phyloP scores from a whole-genome alignment of 2,797 vertebrate species.

The Lacerta agilis region DNA sequence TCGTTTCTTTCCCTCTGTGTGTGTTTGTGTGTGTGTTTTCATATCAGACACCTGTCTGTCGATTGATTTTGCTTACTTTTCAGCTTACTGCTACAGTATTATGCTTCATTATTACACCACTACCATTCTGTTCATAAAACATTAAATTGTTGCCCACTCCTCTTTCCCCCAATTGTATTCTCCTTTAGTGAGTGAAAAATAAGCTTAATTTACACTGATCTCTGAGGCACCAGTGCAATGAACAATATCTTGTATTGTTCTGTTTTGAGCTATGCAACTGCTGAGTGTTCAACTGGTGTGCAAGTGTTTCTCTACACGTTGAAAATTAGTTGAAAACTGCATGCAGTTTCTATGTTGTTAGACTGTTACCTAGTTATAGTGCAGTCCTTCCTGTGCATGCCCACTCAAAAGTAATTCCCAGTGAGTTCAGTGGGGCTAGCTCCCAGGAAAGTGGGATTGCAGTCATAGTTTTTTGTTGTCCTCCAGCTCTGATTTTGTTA shows the following conservation, averaged over 20 bases:
- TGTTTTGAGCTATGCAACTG: background rate
- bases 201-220: background rate
- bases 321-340: background rate
- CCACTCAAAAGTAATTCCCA: too few relatives aligned
- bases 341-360: background rate
- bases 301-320: background rate
- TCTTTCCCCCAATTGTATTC: background rate
- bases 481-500: background rate
- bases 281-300: background rate
- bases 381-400: too few relatives aligned
- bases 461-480: background rate
- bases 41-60: slow-evolving; percentile 13
- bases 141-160: fast-evolving
- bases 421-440: too few relatives aligned
- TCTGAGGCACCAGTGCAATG: slow-evolving; percentile 37
- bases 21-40: background rate
- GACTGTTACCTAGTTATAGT: background rate
- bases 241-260: background rate
- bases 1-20: background rate
- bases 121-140: background rate
- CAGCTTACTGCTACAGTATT: fast-evolving
- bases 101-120: fast-evolving
- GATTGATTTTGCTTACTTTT: background rate
- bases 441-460: too few relatives aligned
- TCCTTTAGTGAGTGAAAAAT: background rate